These are phyloP conservation scores for Tamandua tetradactyla DNA, from an alignment of 2,797 vertebrate species.

Conservation along the genomic window DNA sequence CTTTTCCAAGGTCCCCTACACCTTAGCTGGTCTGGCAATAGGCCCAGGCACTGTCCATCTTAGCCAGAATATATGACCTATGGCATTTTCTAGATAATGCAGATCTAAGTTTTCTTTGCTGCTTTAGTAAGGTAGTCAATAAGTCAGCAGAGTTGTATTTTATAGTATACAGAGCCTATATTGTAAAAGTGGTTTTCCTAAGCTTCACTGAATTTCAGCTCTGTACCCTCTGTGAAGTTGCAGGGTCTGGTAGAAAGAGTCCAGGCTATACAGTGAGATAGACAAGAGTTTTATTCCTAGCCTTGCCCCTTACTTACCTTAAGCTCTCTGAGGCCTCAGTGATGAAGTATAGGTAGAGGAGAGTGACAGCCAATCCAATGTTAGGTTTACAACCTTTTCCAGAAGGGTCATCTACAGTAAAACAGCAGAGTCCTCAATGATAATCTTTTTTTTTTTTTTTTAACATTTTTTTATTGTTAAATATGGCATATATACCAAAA, in stretches of 20 bases:
- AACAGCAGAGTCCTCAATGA: slow-evolving; percentile 12
- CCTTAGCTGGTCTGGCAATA: neutral
- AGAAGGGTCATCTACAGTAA: slow-evolving; percentile 29
- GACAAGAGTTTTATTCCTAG: neutral
- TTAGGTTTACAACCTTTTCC: slow-evolving; percentile 23
- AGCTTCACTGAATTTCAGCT: neutral
- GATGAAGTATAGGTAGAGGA: slow-evolving; percentile 1
- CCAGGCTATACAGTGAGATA: neutral
- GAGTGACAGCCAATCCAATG: neutral
- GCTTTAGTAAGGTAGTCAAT: neutral
- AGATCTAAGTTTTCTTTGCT: neutral
- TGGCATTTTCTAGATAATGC: neutral
- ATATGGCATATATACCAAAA: no score
- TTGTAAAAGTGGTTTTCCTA: slow-evolving; percentile 25
- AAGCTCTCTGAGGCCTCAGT: slow-evolving; percentile 1
- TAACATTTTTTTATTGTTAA: no score
- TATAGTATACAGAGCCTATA: neutral
- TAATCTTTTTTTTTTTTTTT: no score
- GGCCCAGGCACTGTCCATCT: neutral
- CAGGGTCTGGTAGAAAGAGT: neutral
- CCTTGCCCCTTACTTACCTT: neutral
- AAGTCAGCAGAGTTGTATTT: slow-evolving; percentile 31
- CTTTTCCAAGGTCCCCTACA: neutral
- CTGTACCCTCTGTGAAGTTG: neutral
- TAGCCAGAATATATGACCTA: neutral